Evolutionary conservation across 2,888 invertebrate genomes (phyloP).

Genomic region (Coremacera marginata): DNA sequence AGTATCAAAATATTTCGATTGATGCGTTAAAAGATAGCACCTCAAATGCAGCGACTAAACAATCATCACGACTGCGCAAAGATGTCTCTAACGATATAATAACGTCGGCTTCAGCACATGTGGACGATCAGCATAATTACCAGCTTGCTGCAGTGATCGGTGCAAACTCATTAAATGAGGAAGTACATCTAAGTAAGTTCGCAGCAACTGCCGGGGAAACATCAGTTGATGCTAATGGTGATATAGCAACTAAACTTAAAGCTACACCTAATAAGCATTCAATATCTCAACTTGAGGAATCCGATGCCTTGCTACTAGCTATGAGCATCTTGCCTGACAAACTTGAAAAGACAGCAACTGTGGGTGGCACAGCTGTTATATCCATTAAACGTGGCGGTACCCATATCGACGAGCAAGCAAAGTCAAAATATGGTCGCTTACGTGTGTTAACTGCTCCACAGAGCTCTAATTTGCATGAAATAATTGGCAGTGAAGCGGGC

Average conservation of each 20-base stretch:
- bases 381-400: slow-evolving; percentile 35
- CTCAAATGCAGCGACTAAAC: slow-evolving; percentile 32
- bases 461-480: slow-evolving; percentile 71
- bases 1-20: slow-evolving; percentile 43
- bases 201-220: slow-evolving; percentile 19
- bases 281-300: slow-evolving; percentile 52
- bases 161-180: slow-evolving; percentile 13
- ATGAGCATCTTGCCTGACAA: slow-evolving; percentile 30
- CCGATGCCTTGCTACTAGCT: background rate
- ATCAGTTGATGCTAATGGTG: slow-evolving; percentile 23
- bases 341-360: slow-evolving; percentile 37
- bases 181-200: slow-evolving; percentile 46
- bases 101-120: slow-evolving; percentile 27
- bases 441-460: slow-evolving; percentile 78
- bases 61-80: slow-evolving; percentile 36
- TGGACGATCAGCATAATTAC: slow-evolving; percentile 50
- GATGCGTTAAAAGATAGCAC: slow-evolving; percentile 40
- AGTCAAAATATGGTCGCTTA: slow-evolving; percentile 80
- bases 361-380: background rate
- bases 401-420: slow-evolving; percentile 30
- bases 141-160: slow-evolving; percentile 24
- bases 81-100: slow-evolving; percentile 37
- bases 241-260: background rate
- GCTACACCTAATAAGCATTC: slow-evolving; percentile 50
- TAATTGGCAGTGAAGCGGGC: slow-evolving; percentile 40